These are phyloP conservation scores for Tinea pellionella DNA, from an alignment of 2,888 invertebrate species.

Conservation along the genomic window DNA sequence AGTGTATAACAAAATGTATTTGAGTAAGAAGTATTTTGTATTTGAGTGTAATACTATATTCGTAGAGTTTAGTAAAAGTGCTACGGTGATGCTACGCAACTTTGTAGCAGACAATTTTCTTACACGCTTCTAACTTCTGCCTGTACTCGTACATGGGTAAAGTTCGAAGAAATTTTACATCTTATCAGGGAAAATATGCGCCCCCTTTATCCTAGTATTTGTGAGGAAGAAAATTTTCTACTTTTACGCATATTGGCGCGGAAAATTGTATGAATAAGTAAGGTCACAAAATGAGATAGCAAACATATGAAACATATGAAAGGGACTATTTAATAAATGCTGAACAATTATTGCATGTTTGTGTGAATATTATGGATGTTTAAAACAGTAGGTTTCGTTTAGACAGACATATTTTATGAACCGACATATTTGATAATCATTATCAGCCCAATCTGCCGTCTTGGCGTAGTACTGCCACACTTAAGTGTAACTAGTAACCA, in stretches of 20 bases:
- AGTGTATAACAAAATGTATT: too few relatives aligned
- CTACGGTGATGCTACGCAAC: not conserved
- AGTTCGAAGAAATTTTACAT: not conserved
- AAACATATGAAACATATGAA: slow-evolving; percentile 3
- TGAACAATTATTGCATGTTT: too few relatives aligned
- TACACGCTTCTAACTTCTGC: not conserved
- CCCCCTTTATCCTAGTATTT: not conserved
- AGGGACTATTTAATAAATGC: not conserved
- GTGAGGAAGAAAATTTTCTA: slow-evolving; percentile 8
- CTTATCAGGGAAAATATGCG: slow-evolving; percentile 2
- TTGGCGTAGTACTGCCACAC: too few relatives aligned
- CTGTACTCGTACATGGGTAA: not conserved
- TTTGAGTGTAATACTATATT: too few relatives aligned
- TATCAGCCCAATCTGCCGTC: too few relatives aligned
- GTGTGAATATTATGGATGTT: too few relatives aligned
- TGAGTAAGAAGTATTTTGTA: too few relatives aligned
- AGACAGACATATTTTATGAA: too few relatives aligned
- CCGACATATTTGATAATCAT: too few relatives aligned
- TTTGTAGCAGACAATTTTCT: not conserved
- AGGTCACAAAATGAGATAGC: slow-evolving; percentile 10
- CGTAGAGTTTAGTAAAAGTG: too few relatives aligned
- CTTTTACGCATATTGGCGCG: slow-evolving; percentile 12
- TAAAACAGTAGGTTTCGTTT: too few relatives aligned
- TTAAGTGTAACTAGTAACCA: too few relatives aligned
- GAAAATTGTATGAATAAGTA: slow-evolving; percentile 14